These are phyloP conservation scores for Polydrusus pterygomalis DNA, from an alignment of 2,888 invertebrate species.

Conservation along the genomic window DNA sequence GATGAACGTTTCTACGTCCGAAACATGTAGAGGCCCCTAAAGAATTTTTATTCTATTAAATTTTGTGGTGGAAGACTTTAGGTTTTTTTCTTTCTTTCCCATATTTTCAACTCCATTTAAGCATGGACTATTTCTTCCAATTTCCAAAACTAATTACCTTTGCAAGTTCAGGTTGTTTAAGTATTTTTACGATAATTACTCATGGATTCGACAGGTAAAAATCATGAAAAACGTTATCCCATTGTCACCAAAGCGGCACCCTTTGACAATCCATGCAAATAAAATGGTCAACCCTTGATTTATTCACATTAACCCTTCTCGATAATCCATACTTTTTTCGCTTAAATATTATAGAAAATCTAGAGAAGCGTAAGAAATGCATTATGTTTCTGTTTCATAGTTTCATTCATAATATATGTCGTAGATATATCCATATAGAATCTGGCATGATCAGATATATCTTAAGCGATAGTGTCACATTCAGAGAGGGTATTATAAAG, in stretches of 20 bases:
- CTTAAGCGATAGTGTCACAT: conserved; percentile 49
- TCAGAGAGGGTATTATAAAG: conserved; percentile 34
- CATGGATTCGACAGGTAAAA: conserved; percentile 8
- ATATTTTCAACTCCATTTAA: too few relatives aligned
- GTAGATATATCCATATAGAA: conserved; percentile 35
- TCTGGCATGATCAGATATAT: conserved; percentile 38
- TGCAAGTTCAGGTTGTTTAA: not conserved
- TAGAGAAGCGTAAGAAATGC: conserved; percentile 55
- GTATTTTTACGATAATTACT: not conserved
- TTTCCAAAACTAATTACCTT: too few relatives aligned
- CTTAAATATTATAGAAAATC: conserved; percentile 50
- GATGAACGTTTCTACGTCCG: too few relatives aligned
- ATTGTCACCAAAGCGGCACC: conserved; percentile 42
- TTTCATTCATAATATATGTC: conserved; percentile 48
- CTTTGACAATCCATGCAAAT: conserved; percentile 53
- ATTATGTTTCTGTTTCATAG: conserved; percentile 49
- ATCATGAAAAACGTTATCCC: conserved; percentile 8
- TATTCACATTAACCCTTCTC: conserved; percentile 49
- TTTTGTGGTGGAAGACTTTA: too few relatives aligned
- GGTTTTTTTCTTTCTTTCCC: too few relatives aligned
- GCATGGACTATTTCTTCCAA: too few relatives aligned
- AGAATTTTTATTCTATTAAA: too few relatives aligned
- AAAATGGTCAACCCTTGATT: conserved; percentile 51
- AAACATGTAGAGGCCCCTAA: too few relatives aligned
- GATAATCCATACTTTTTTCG: conserved; percentile 54